These are phyloP conservation scores for Epinephelus moara DNA, from an alignment of 2,113 vertebrate species.

Conservation along the genomic window DNA sequence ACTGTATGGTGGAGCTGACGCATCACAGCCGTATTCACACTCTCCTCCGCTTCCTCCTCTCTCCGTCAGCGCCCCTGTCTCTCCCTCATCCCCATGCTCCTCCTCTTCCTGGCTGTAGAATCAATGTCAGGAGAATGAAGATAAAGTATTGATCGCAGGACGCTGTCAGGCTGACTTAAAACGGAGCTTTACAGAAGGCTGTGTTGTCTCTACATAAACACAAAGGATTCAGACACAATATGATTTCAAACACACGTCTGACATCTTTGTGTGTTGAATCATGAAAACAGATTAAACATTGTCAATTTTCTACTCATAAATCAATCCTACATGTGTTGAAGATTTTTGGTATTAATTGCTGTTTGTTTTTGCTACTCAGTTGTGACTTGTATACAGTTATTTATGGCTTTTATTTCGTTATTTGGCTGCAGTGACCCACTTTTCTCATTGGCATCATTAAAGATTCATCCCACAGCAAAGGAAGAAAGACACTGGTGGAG, in stretches of 20 bases:
- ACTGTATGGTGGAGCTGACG: background rate
- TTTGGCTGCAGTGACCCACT: conserved; percentile 22
- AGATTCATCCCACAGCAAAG: background rate
- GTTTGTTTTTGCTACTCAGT: background rate
- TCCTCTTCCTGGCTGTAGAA: conserved; percentile 55
- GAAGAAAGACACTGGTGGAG: background rate
- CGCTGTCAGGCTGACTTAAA: conserved; percentile 22
- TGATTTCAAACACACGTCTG: background rate
- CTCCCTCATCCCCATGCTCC: conserved; percentile 4
- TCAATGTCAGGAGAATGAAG: conserved; percentile 52
- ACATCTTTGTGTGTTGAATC: background rate
- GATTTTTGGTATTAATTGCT: background rate
- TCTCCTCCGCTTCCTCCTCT: conserved; percentile 5
- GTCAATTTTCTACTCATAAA: background rate
- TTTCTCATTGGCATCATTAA: conserved; percentile 1
- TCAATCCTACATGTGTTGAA: background rate
- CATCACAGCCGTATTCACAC: background rate
- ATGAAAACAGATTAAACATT: background rate
- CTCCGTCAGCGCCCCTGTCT: conserved; percentile 15
- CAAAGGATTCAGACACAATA: background rate
- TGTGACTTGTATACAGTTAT: background rate
- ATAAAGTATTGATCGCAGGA: conserved; percentile 58
- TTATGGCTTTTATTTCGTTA: background rate
- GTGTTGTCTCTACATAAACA: background rate
- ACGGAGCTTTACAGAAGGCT: conserved; percentile 14